These are phyloP conservation scores for Hypomecis punctinalis DNA, from an alignment of 2,888 invertebrate species.

Conservation along the genomic window DNA sequence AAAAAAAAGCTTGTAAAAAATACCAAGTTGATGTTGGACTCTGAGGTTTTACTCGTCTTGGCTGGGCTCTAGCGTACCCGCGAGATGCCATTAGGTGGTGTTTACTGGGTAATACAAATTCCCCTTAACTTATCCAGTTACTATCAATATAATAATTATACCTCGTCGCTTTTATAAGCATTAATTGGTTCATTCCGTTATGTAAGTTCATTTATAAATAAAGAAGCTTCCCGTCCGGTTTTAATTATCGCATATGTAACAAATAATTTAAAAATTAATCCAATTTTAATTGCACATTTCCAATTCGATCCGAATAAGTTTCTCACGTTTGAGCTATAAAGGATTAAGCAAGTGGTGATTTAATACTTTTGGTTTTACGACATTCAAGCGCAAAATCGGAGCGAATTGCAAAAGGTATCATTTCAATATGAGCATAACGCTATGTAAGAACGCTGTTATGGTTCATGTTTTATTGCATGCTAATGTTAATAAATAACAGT, in stretches of 20 bases:
- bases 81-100: too few species aligned
- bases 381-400: slow-evolving; percentile 28
- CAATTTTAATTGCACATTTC: slow-evolving; percentile 17
- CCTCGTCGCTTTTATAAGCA: too few species aligned
- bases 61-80: too few species aligned
- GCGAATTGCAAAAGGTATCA: slow-evolving; percentile 26
- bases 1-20: too few species aligned
- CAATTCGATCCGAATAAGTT: background rate
- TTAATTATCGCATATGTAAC: background rate
- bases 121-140: too few species aligned
- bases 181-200: too few species aligned
- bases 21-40: too few species aligned
- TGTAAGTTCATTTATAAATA: too few species aligned
- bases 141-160: too few species aligned
- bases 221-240: too few species aligned
- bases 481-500: slow-evolving; percentile 24
- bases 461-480: slow-evolving; percentile 42
- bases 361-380: slow-evolving; percentile 26
- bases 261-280: slow-evolving; percentile 1
- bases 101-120: too few species aligned
- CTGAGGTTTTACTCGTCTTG: too few species aligned
- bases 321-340: slow-evolving; percentile 11
- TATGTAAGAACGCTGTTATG: slow-evolving; percentile 27
- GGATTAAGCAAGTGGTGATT: slow-evolving; percentile 18
- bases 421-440: slow-evolving; percentile 38